phyloP scores from a whole-genome alignment of 2,113 vertebrate species.

The Corvus cornix region DNA sequence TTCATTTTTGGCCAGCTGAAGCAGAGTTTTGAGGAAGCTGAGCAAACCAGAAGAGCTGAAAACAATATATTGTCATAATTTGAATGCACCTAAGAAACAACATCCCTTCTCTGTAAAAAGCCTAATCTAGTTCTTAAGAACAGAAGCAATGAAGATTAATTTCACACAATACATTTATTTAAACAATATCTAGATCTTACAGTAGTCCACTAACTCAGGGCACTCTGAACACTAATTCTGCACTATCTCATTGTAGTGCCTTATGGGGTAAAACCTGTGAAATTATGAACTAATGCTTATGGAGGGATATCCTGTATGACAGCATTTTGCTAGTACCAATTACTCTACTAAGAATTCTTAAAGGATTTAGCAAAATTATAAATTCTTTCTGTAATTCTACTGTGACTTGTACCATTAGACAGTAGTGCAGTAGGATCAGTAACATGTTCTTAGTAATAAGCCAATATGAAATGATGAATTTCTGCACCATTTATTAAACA shows the following conservation, averaged over 20 bases:
- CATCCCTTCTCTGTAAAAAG: background rate
- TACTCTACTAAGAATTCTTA: background rate
- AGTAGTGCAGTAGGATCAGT: background rate
- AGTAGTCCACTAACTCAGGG: background rate
- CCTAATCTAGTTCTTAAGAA: background rate
- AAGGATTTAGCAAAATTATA: background rate
- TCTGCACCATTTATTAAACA: background rate
- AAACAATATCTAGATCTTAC: background rate
- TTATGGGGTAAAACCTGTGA: background rate
- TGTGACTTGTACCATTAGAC: background rate
- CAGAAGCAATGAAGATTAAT: background rate
- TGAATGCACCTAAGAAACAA: background rate
- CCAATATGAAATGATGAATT: accelerated
- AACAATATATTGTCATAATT: background rate
- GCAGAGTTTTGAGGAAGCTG: background rate
- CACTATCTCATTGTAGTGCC: background rate
- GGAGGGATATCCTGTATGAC: background rate
- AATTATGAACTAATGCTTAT: background rate
- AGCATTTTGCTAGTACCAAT: background rate
- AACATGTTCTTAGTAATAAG: background rate
- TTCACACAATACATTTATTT: background rate
- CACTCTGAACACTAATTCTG: background rate
- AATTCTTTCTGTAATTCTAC: background rate
- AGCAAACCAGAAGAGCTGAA: background rate
- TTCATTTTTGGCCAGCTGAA: background rate